Evolutionary conservation across 2,888 invertebrate genomes (phyloP), one percentile per base, ranked within the genome.

Genomic region (Cyclophora albipunctata): DNA sequence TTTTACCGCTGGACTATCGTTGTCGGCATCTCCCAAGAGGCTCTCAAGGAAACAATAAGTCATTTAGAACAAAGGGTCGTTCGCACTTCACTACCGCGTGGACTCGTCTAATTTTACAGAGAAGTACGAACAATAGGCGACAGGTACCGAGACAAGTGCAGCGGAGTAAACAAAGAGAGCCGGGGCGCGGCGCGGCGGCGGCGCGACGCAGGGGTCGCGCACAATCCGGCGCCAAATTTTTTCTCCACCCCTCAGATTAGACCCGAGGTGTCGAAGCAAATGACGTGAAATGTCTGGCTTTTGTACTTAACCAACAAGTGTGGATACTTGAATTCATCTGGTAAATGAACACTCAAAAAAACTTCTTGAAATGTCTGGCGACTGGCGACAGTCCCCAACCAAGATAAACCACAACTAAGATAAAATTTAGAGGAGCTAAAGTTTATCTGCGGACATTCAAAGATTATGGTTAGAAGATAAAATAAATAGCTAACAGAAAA

Each of bases 211-310:
- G 77, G 78, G 78, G 73, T 67, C 65, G 67, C 63, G 51, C 60
- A 78, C 74, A 79, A 79, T 72, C 62, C 61, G 87, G 87, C 87
- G 87, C 87, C 87, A 84, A 20, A 80, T 69, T 87, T 87, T 88
- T 81, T 75, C 62, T 60, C 61, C 68, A 58, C 63, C 63, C 52
- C 56, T 67, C 65, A 75, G 78, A 78, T 81, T 78, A 76, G 65
- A 43, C 6, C 34, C 43, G 68, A 83, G 81, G 86, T 84, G 87
- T 81, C 66, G 77, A 74, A 66, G 79, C 84, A 85, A 87, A 88
- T 69, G 82, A 84, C 69, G 76, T 78, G 78, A 75, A 74, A 81
- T 72, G 75, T 84, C 86, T 87, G 86, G 73, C 73, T 83, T 84
- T 81, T 84, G 81, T 85, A 78, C 65, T 68, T 62, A 67, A 72